Percentiles rank a stretch among this genome's conserved stretches.
phyloP scores from a whole-genome alignment of 1,140 invertebrate species.

The Aphaenogaster floridana region DNA sequence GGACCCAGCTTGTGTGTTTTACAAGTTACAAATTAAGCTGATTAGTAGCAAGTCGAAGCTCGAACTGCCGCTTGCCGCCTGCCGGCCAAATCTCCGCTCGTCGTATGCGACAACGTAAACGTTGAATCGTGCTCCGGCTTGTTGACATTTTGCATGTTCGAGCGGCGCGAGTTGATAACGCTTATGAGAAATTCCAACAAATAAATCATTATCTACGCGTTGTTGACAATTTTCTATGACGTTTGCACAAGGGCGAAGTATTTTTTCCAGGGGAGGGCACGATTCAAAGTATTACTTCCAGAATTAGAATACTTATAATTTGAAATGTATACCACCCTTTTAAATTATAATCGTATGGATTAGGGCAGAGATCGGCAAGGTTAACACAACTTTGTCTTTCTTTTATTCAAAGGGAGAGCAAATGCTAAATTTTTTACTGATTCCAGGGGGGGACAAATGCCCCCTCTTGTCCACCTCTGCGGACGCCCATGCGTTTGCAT shows the following conservation, averaged over 20 bases:
- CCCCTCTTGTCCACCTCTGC: no score
- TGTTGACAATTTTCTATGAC: neutral
- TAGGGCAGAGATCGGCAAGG: no score
- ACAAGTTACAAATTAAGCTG: conserved; percentile 87
- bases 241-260: neutral
- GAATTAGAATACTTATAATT: no score
- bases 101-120: conserved; percentile 29
- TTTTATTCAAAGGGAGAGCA: no score
- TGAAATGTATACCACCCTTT: no score
- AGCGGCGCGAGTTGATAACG: conserved; percentile 31
- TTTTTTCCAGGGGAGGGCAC: no score
- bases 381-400: no score
- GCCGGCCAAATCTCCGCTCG: conserved; percentile 57
- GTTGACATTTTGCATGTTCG: conserved; percentile 58
- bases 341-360: no score
- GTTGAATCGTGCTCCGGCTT: conserved; percentile 38
- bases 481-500: neutral
- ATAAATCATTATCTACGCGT: conserved; percentile 39
- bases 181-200: conserved; percentile 29
- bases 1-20: conserved; percentile 86
- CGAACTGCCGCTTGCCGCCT: conserved; percentile 61
- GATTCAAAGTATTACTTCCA: no score
- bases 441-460: no score
- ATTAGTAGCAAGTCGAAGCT: conserved; percentile 82
- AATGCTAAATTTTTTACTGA: no score